phyloP scores from a whole-genome alignment of 2,113 vertebrate species.

The Poeciliopsis turrubarensis region DNA sequence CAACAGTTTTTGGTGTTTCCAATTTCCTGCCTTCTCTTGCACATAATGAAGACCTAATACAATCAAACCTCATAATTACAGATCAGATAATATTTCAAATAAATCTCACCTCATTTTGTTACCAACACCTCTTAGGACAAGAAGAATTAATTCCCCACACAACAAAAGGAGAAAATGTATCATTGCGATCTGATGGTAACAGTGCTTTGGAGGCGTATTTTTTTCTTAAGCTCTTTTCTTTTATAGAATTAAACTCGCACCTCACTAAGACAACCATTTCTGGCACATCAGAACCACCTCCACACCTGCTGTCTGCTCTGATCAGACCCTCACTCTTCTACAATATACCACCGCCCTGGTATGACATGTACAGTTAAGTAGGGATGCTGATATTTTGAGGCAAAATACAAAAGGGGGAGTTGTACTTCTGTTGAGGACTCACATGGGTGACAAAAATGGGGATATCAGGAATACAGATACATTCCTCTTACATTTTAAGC shows the following conservation, averaged over 20 bases:
- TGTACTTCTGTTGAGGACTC: background rate
- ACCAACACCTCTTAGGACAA: background rate
- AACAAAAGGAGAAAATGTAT: constrained; percentile 1
- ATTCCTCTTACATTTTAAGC: background rate
- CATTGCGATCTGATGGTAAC: background rate
- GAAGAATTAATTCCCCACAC: constrained; percentile 4
- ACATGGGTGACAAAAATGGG: background rate
- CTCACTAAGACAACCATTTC: constrained; percentile 58
- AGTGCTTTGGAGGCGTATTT: constrained; percentile 15
- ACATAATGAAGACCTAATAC: background rate
- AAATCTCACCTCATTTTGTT: background rate
- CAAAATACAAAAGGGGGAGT: background rate
- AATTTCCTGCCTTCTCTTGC: background rate
- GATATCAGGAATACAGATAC: constrained; percentile 1
- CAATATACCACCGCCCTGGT: constrained; percentile 25
- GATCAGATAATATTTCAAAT: constrained; percentile 15
- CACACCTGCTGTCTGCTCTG: constrained; percentile 69
- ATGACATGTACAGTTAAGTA: constrained; percentile 32
- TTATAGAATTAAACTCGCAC: constrained; percentile 61
- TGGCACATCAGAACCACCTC: constrained; percentile 72
- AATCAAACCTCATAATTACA: background rate
- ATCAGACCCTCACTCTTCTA: constrained; percentile 53
- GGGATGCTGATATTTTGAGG: background rate
- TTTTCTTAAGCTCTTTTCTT: constrained; percentile 44
- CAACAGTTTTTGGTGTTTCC: background rate